Base-by-base conservation (phyloP, 2,888 invertebrate species). In the Rambutsinella grinnellia region DNA sequence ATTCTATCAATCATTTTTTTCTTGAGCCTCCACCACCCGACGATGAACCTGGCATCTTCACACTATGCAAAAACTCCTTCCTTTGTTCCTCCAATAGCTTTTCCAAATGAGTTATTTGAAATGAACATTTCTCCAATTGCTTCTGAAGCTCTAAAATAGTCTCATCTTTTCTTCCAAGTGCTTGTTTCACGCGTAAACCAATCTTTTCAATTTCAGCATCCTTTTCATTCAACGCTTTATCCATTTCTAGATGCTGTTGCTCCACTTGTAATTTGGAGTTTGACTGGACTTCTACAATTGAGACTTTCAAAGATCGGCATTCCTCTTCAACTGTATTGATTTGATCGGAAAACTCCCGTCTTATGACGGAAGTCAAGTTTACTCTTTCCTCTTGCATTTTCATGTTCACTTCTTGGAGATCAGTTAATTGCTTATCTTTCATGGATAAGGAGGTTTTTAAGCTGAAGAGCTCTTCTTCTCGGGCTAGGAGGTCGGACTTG, bases 81-180 rank as follows among this genome's bases (percentile, higher is more conserved):
- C 84, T 71, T 58, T 94, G 93, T 84, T 93, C 92, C 83, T 94
- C 91, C 71, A 94, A 86, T 87, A 94, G 88, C 79, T 89, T 90
- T 86, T 95, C 94, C 74, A 95, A 86, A 79, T 93, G 90, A 0
- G 91, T 88, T 82, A 93, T 92, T 85, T 92, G 92, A 86, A 92
- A 92, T 82, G 92, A 90, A 58, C 92, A 88, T 46, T 91, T 91
- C 63, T 90, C 90, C 19, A 92, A 89, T 84, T 94, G 93, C 60
- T 92, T 89, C 57, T 91, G 91, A 36, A 94, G 87, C 75, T 93
- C 90, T 78, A 91, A 90, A 63, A 94, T 90, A 6, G 92, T 90
- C 3, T 93, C 91, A 85, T 94, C 93, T 85, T 94, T 94, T 76
- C 93, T 91, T 0, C 92, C 91, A 21, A 95, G 91, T 0, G 94